Conservation (phyloP, 2,888 invertebrate species). For the Heliconius ethilla region DNA sequence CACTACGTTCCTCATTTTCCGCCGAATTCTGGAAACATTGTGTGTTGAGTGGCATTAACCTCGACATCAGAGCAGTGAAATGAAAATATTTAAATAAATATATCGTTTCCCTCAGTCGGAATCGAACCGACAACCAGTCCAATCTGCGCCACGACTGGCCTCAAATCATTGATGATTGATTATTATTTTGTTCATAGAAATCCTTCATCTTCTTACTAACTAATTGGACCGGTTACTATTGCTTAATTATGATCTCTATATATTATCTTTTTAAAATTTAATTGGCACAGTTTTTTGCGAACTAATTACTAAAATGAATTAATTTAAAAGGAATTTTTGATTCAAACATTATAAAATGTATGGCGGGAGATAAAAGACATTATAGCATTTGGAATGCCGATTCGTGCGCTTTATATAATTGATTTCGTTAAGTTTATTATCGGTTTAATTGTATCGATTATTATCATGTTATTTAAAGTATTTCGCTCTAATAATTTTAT, state of each 20-base stretch:
- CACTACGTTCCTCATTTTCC: too few species aligned
- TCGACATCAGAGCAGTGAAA: too few species aligned
- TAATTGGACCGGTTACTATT: slow-evolving; percentile 17
- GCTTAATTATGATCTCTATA: slow-evolving; percentile 4
- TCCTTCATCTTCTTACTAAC: neutral
- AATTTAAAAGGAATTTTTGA: slow-evolving; percentile 15
- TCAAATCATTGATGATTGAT: too few species aligned
- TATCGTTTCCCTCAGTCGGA: too few species aligned
- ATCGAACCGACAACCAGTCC: too few species aligned
- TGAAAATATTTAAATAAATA: too few species aligned
- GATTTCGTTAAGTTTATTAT: slow-evolving; percentile 6
- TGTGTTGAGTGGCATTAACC: too few species aligned
- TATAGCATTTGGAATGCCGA: neutral
- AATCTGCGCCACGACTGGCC: too few species aligned
- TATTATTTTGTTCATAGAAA: too few species aligned
- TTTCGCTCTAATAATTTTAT: neutral
- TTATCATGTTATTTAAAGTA: neutral
- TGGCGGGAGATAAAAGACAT: neutral
- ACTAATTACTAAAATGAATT: slow-evolving; percentile 10
- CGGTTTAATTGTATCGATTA: slow-evolving; percentile 15
- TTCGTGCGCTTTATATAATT: neutral
- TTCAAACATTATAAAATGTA: neutral
- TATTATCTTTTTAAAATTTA: neutral
- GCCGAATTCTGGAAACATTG: too few species aligned
- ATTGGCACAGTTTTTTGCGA: slow-evolving; percentile 16